phyloP scores from a whole-genome alignment of 2,797 vertebrate species.

The Tympanoctomys barrerae region DNA sequence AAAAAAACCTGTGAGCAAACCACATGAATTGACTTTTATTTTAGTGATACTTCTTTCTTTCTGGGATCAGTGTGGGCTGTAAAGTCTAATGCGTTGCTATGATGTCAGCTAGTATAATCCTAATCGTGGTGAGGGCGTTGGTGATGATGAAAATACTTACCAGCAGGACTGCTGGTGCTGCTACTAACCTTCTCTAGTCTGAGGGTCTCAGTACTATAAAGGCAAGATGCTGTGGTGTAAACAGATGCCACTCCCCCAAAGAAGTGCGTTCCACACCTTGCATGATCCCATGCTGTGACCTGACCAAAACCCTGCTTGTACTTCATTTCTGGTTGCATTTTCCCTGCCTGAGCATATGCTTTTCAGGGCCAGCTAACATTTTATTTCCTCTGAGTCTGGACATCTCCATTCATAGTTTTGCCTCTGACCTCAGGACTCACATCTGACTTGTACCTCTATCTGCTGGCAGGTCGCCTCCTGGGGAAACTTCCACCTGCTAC shows the following conservation, averaged over 20 bases:
- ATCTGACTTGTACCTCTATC: neutral
- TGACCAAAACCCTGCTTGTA: neutral
- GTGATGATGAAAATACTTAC: neutral
- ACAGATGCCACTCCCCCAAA: neutral
- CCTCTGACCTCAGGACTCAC: slow-evolving; percentile 10
- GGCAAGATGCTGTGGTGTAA: neutral
- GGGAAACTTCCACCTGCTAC: neutral
- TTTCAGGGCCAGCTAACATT: neutral
- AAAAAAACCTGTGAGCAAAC: neutral
- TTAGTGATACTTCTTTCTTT: slow-evolving; percentile 16
- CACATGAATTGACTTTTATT: slow-evolving; percentile 34
- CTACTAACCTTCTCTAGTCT: neutral
- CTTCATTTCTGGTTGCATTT: neutral
- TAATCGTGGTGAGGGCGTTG: neutral
- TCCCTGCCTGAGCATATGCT: neutral
- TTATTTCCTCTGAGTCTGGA: neutral
- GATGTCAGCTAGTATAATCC: neutral
- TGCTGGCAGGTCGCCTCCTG: neutral
- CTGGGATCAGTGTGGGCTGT: neutral
- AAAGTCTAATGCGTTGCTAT: neutral
- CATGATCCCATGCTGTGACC: neutral
- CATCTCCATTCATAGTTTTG: neutral
- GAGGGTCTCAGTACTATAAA: neutral
- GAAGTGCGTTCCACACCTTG: neutral
- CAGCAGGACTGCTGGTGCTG: neutral